Conservation (phyloP, 2,113 vertebrate genomes). For the Fregetta grallaria region DNA sequence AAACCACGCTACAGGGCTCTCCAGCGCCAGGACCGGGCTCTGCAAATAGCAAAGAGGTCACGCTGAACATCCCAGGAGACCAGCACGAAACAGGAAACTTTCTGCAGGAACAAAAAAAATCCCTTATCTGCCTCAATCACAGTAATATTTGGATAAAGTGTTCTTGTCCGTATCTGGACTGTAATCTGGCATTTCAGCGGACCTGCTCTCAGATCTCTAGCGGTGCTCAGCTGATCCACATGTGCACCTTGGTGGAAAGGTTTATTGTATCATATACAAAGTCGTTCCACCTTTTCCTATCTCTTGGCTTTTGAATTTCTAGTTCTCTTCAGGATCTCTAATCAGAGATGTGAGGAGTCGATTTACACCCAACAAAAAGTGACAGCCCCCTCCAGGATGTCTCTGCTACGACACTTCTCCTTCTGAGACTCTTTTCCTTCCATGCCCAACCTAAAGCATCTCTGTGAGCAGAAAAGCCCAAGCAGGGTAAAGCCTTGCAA, state of each 20-base stretch:
- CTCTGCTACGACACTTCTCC: background rate
- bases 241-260: background rate
- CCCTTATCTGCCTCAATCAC: background rate
- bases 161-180: background rate
- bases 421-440: background rate
- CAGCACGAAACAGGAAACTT: background rate
- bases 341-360: background rate
- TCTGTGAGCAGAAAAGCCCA: background rate
- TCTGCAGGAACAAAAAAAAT: background rate
- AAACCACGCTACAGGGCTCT: accelerated
- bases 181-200: background rate
- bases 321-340: background rate
- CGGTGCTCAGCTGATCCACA: background rate
- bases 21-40: background rate
- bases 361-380: background rate
- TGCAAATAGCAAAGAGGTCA: background rate
- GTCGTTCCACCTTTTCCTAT: background rate
- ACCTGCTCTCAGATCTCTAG: background rate
- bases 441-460: background rate
- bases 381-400: background rate
- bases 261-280: background rate
- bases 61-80: background rate
- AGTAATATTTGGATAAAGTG: background rate
- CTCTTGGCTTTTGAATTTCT: background rate
- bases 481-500: background rate